phyloP scores from a whole-genome alignment of 2,888 invertebrate genomes.

The Leptopilina drosophilae region DNA sequence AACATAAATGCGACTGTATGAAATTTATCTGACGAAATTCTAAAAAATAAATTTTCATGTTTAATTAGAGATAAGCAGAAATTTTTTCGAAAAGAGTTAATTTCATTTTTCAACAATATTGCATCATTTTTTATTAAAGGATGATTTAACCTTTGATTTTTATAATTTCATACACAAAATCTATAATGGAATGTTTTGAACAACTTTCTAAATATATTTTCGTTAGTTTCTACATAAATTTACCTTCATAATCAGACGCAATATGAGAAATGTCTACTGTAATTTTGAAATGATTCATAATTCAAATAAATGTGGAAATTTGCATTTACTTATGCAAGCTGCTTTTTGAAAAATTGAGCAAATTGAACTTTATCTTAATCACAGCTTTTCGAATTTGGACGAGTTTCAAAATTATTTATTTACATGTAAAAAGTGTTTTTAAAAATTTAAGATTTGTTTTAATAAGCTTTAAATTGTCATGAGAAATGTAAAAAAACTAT shows the following conservation, averaged over 20 bases:
- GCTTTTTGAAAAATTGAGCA: neutral
- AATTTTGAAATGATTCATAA: constrained; percentile 12
- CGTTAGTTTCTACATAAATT: neutral
- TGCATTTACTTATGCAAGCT: neutral
- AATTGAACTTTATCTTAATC: neutral
- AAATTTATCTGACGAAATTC: too few relatives aligned
- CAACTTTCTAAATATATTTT: constrained; percentile 11
- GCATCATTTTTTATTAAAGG: too few relatives aligned
- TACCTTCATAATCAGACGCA: neutral
- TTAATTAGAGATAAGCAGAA: too few relatives aligned
- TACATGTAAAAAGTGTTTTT: too few relatives aligned
- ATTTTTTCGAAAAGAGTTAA: too few relatives aligned
- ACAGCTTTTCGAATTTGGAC: neutral
- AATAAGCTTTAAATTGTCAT: too few relatives aligned
- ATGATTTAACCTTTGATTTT: too few relatives aligned
- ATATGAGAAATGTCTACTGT: neutral
- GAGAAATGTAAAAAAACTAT: neutral
- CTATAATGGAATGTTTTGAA: neutral
- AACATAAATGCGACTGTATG: too few relatives aligned
- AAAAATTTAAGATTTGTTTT: too few relatives aligned
- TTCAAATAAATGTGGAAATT: neutral
- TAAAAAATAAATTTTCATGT: too few relatives aligned
- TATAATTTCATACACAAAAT: neutral
- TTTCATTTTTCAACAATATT: too few relatives aligned
- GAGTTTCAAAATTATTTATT: neutral